Base-by-base conservation (phyloP, 2,888 invertebrate genomes). In the Erebia ligea region DNA sequence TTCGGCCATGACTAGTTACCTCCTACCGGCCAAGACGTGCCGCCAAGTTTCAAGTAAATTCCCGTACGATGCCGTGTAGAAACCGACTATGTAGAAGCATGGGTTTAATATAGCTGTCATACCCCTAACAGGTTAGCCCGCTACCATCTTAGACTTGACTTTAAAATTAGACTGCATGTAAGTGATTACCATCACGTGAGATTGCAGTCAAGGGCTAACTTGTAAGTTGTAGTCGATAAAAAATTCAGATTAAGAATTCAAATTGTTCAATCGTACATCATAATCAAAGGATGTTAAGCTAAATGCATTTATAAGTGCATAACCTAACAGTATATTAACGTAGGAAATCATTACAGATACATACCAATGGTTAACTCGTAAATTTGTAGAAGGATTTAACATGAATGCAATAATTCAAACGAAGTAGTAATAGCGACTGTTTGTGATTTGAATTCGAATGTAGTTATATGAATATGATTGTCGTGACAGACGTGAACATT, bases 391-490 rank as follows among this genome's bases (percentile, higher is more conserved):
- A 48, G 11, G 25, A 10, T 45, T 62, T 45, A 62, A 66, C 62
- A 62, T 62, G 56, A 66, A 56, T 40, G 59, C 65, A 68, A 65
- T 71, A 54, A 68, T 65, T 68, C 59, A 72, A 69, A 72, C 65
- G 66, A 72, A 69, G 58, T 58, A 54, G 25, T 58, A 63, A 62
- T 67, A 34, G 52, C 40, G 42, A 42, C 62, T 54, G 54, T 50
- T 69, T 67, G 67, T 67, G 34, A 72, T 64, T 69, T 67, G 50
- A 40, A 25, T 69, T 48, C 21, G 13, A 8, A 52, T 52, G 17
- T 52, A 48, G 48, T 21, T 52, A 17, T 50, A 42, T 8, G 54
- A 21, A 40, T 58, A 64, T 9, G 50, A 17, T 56, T 66, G 66
- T 67, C 67, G 67, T 67, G 67, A 67, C 58, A 17, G 25, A 25